A percentile compares a stretch with the other conserved stretches of the same genome.
Conservation (phyloP, 2,797 vertebrate species). For the Danio aesculapii region DNA sequence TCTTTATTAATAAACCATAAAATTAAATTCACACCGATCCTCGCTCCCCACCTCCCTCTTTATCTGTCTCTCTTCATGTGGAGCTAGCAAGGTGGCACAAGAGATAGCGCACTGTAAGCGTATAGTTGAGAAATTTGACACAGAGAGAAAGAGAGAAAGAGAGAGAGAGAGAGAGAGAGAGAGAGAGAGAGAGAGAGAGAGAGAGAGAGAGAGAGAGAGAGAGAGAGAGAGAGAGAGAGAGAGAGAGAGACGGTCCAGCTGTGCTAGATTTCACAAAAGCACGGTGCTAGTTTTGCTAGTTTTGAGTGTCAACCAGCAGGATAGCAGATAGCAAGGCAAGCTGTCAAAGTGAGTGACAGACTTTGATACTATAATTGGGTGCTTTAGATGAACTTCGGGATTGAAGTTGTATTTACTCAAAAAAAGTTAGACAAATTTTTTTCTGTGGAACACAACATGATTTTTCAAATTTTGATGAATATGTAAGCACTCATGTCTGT, state of each 20-base stretch:
- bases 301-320: constrained; percentile 35
- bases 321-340: constrained; percentile 30
- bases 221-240: background rate
- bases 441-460: no score
- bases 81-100: constrained; percentile 57
- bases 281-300: constrained; percentile 48
- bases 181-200: background rate
- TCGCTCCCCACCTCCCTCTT: constrained; percentile 55
- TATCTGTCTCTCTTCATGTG: constrained; percentile 53
- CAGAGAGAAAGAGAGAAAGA: constrained; percentile 28
- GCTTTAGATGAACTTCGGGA: constrained; percentile 15
- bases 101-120: constrained; percentile 54
- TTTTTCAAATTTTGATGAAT: no score
- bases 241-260: constrained; percentile 41
- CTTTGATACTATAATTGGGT: constrained; percentile 39
- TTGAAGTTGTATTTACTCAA: no score
- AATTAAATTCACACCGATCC: constrained; percentile 70
- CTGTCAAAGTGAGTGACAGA: constrained; percentile 53
- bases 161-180: background rate
- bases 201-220: constrained; percentile 37
- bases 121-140: constrained; percentile 45
- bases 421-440: no score
- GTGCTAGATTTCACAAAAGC: constrained; percentile 43
- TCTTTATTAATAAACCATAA: constrained; percentile 74
- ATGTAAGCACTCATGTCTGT: no score